Base-by-base conservation (phyloP, 2,888 invertebrate genomes). In the Drosophila eohydei region DNA sequence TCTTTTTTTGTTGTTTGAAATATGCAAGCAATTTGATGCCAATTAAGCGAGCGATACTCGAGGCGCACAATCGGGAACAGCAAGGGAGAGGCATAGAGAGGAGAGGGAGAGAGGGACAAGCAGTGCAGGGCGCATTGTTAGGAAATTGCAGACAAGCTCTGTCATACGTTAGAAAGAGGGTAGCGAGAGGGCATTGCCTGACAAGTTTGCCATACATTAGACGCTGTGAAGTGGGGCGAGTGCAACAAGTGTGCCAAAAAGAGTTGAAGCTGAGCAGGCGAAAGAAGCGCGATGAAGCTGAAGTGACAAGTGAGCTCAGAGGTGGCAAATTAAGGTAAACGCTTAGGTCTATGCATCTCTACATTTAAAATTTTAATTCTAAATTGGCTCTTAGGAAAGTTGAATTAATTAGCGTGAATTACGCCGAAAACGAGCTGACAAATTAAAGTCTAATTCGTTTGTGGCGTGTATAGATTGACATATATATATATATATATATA, bases 21-120 rank as follows among this genome's bases (percentile, higher is more conserved):
- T 89, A 86, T 86, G 78, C 90, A 74, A 86, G 90, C 86, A 73
- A 86, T 86, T 89, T 82, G 90, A 89, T 80, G 86, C 86, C 86
- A 86, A 86, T 86, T 86, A 86, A 86, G 86, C 90, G 78, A 57
- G 40, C 71, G 78, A 66, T 58, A 59, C 63, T 71, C 58, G 67
- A 56, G 51, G 64, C 51, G 41, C 32, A 32, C 21, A 56, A 56
- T 21, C 43, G 44, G 28, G 26, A 11, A 50, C 48, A 50, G 16
- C 11, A 1, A 50, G 30, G 2, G 9, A 48, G 30, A 4, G 44
- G 14, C 7, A 28, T 4, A 6, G 26, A 26, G 44, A 21, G 21
- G 11, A 26, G 9, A 11, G 28, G 7, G 11, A 4, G 21, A 1
- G 32, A 32, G 21, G 2, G 41, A 6, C 40, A 21, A 56, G 43